Base-by-base conservation (phyloP, 2,797 vertebrate species). In the Decapterus maruadsi region DNA sequence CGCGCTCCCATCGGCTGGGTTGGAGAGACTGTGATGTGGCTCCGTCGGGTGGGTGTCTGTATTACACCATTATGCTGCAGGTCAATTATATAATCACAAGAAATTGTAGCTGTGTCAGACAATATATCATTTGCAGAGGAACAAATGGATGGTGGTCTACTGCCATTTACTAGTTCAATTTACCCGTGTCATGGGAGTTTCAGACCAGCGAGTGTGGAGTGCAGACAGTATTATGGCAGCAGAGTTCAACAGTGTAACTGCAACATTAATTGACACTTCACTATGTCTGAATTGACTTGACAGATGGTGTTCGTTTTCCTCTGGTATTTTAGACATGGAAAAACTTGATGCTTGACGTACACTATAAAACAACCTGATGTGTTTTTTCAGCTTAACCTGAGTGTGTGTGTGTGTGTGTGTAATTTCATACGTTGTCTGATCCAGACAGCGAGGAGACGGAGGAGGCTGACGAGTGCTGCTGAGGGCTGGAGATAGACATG, bases 361-460 rank as follows among this genome's bases (percentile, higher is more conserved):
- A 43, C 11, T 4, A 22, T 4, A 11, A 51, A 51, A 9, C n/a
- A 20, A 22, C 20, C 0, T 20, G 19, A 6, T 11, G 4, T 36
- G 4, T 22, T 51, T 51, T 26, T 6, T 7, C 40, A 12, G 22
- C 51, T 14, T 34, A 29, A 13, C 6, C 60, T 57, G 7, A n/a
- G 46, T 48, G 19, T 53, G 16, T 48, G 45, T 48, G 45, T 19
- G 29, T 12, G 7, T 40, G 29, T 38, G 19, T 12, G 11, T 1
- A 5, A 29, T 13, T 55, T 85, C 97, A 95, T 96, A 99, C 98
- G 16, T 99, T 97, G 89, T 99, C 98, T 63, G 98, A 99, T 80
- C 98, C 95, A 0, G 98, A 99, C 63, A 98, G 96, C 0, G 98
- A 99, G 17, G 98, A 99, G 48, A 98, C 96, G 0, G 97, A 99